Evolutionary conservation across 2,888 invertebrate genomes (phyloP).

Genomic region (Drosophila kambysellisi): DNA sequence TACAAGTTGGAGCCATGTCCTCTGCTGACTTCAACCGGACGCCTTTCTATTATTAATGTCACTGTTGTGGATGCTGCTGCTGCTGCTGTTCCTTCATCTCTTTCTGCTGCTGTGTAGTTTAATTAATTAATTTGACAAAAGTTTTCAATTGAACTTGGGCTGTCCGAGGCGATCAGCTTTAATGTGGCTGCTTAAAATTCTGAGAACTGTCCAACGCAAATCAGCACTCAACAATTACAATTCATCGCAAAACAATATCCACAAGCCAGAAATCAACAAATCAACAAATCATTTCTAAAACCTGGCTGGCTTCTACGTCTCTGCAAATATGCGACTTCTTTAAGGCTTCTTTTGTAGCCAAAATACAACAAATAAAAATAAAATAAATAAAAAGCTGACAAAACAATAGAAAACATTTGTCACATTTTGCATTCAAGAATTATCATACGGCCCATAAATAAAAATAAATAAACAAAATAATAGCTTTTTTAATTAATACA

Average conservation of each 20-base stretch:
- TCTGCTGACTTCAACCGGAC: conserved; percentile 67
- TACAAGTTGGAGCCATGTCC: conserved; percentile 63
- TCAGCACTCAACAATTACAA: conserved; percentile 37
- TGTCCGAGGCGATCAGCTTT: conserved; percentile 48
- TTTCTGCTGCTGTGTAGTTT: conserved; percentile 59
- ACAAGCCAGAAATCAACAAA: conserved; percentile 48
- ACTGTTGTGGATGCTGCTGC: conserved; percentile 31
- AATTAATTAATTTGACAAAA: conserved; percentile 80
- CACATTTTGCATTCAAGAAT: not conserved
- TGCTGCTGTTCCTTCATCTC: conserved; percentile 7
- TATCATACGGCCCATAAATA: not conserved
- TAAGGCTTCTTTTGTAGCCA: conserved; percentile 19
- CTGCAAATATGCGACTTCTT: conserved; percentile 18
- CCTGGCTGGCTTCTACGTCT: conserved; percentile 34
- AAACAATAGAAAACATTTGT: conserved; percentile 5
- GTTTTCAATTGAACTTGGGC: conserved; percentile 69
- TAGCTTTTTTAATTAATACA: not conserved
- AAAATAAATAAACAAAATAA: conserved; percentile 1
- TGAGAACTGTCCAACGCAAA: conserved; percentile 24
- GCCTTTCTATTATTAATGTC: conserved; percentile 75
- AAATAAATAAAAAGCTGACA: not conserved
- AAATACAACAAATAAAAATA: not conserved
- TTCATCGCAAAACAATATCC: conserved; percentile 23
- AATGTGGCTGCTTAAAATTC: conserved; percentile 29
- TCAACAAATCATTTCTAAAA: conserved; percentile 60